Conservation (phyloP, 2,113 vertebrate genomes). For the Chaetodon auriga region DNA sequence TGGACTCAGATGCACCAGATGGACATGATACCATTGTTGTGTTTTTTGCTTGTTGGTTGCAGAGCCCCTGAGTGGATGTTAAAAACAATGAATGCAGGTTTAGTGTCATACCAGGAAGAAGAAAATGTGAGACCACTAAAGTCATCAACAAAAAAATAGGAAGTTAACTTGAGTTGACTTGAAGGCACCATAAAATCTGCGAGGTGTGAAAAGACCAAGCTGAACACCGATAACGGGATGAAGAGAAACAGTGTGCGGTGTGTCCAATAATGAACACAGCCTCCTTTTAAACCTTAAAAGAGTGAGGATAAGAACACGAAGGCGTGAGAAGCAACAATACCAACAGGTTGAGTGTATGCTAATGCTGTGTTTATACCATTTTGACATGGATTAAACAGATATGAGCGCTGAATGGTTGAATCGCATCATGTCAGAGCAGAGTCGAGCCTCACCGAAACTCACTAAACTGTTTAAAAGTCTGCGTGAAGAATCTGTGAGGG, state of each 20-base stretch:
- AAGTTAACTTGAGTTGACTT: background rate
- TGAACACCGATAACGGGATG: background rate
- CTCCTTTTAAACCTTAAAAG: slow-evolving; percentile 36
- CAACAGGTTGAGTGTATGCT: slow-evolving; percentile 9
- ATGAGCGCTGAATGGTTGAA: slow-evolving; percentile 29
- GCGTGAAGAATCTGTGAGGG: slow-evolving; percentile 43
- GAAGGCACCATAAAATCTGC: background rate
- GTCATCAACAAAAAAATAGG: background rate
- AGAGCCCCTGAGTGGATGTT: background rate
- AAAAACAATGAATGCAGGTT: background rate
- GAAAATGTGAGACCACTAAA: background rate
- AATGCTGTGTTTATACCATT: slow-evolving; percentile 22
- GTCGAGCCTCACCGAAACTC: slow-evolving; percentile 28
- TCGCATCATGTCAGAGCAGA: slow-evolving; percentile 44
- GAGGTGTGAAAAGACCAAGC: background rate
- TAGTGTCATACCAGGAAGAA: background rate
- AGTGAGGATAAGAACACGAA: slow-evolving; percentile 31
- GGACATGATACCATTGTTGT: background rate
- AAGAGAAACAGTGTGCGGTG: background rate
- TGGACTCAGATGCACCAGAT: too few relatives aligned
- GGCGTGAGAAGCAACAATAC: slow-evolving; percentile 42
- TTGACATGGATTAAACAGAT: slow-evolving; percentile 51
- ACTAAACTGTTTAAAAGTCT: slow-evolving; percentile 55
- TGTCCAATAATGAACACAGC: slow-evolving; percentile 45
- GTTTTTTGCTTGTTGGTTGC: background rate